Percentiles rank a stretch among this genome's conserved stretches.
Conservation (phyloP, 2,113 vertebrate genomes). For the Machaerirhynchus nigripectus region DNA sequence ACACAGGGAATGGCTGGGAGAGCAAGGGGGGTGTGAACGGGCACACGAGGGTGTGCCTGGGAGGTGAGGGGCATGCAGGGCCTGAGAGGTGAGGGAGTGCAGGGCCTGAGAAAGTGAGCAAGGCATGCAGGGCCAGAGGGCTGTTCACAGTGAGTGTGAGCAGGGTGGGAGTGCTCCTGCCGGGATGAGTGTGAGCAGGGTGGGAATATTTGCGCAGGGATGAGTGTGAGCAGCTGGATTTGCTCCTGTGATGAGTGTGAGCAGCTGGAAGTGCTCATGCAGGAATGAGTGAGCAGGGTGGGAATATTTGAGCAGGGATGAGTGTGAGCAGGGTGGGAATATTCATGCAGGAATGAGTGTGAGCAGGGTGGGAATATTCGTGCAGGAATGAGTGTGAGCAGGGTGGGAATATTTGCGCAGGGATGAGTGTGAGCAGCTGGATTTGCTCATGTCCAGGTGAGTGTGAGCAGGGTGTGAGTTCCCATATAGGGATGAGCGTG, state of each 20-base stretch:
- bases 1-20: accelerated
- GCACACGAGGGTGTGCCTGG: not conserved
- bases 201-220: accelerated
- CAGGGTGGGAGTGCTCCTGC: not conserved
- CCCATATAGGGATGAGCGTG: not conserved
- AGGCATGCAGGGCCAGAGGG: not conserved
- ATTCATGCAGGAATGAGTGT: not conserved
- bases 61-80: too few species aligned
- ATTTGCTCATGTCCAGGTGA: too few species aligned
- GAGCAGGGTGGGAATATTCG: accelerated
- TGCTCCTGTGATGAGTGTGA: not conserved
- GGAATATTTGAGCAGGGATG: too few species aligned
- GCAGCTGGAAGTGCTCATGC: accelerated
- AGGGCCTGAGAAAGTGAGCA: not conserved
- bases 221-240: not conserved
- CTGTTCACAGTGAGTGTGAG: not conserved
- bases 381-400: too few species aligned
- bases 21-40: accelerated
- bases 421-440: too few species aligned
- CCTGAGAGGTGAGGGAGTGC: too few species aligned
- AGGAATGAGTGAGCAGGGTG: too few species aligned
- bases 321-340: too few species aligned
- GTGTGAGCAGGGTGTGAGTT: not conserved
- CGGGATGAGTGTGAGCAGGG: not conserved
- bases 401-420: too few species aligned